A percentile compares a stretch with the other conserved stretches of the same genome.
These are phyloP conservation scores for Borostomias antarcticus DNA, from an alignment of 2,797 vertebrate species.

Conservation along the genomic window DNA sequence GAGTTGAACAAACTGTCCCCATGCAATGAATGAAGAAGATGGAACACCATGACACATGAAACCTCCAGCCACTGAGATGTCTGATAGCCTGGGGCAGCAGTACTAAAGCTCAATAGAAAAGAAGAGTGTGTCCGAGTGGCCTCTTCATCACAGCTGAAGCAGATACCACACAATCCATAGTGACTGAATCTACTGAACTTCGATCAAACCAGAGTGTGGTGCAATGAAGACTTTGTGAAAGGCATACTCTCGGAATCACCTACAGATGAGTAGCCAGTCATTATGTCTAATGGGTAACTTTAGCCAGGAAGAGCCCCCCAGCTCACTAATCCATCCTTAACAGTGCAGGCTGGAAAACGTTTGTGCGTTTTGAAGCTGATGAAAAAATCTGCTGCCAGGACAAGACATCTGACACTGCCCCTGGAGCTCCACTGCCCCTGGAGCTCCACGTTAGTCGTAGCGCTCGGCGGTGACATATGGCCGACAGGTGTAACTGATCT, in stretches of 20 bases:
- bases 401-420: slow-evolving; percentile 7
- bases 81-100: neutral
- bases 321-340: slow-evolving; percentile 21
- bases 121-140: neutral
- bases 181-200: neutral
- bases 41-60: neutral
- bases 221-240: slow-evolving; percentile 1
- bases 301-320: neutral
- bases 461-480: slow-evolving; percentile 2
- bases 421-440: neutral
- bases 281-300: slow-evolving; percentile 9
- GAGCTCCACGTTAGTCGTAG: slow-evolving; percentile 6
- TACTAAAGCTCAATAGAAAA: neutral
- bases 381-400: neutral
- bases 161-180: neutral
- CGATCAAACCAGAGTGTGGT: neutral
- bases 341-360: no score
- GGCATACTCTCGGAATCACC: neutral
- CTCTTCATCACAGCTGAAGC: neutral
- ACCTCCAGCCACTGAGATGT: neutral
- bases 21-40: neutral
- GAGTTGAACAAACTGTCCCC: neutral
- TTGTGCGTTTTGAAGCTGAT: neutral
- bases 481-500: slow-evolving; percentile 3
- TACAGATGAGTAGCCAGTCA: slow-evolving; percentile 11